A percentile compares a stretch with the other conserved stretches of the same genome.
Evolutionary conservation across 1,140 invertebrate genomes (phyloP).

Genomic region (Thrips palmi): DNA sequence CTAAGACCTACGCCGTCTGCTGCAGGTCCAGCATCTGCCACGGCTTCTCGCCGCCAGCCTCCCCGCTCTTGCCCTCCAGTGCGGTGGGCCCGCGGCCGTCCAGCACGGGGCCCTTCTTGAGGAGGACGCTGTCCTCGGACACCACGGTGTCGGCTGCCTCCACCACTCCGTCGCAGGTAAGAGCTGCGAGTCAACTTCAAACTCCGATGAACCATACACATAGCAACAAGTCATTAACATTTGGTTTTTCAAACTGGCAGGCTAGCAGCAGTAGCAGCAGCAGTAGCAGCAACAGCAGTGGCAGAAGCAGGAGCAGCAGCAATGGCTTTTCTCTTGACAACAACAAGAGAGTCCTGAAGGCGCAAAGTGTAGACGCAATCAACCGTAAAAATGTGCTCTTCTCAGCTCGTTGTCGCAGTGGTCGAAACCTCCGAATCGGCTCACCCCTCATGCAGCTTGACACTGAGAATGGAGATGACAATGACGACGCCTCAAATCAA

Average conservation of each 20-base stretch:
- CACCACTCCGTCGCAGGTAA: conserved; percentile 34
- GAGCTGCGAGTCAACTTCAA: too few relatives aligned
- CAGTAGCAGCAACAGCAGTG: conserved; percentile 34
- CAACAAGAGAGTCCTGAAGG: conserved; percentile 42
- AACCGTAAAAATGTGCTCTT: conserved; percentile 73
- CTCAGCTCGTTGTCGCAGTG: conserved; percentile 67
- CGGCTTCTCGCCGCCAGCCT: conserved; percentile 39
- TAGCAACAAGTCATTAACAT: too few relatives aligned
- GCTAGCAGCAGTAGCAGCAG: conserved; percentile 28
- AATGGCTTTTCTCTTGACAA: conserved; percentile 30
- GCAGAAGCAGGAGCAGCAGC: conserved; percentile 28
- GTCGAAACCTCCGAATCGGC: conserved; percentile 43
- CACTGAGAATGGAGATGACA: too few relatives aligned
- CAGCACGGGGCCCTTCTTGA: conserved; percentile 26
- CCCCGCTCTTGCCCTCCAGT: conserved; percentile 20
- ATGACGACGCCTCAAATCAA: too few relatives aligned
- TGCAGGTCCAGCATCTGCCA: conserved; percentile 46
- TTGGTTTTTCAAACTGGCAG: too few relatives aligned
- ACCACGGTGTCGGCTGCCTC: conserved; percentile 38
- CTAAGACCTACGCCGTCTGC: too few relatives aligned
- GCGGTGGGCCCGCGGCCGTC: conserved; percentile 13
- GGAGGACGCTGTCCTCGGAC: conserved; percentile 37
- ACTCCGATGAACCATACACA: too few relatives aligned
- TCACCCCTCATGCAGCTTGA: conserved; percentile 45
- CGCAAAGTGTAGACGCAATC: conserved; percentile 57